Evolutionary conservation across 2,888 invertebrate species (phyloP), one percentile per base, ranked within the genome.

Genomic region (Chouioia cunea): DNA sequence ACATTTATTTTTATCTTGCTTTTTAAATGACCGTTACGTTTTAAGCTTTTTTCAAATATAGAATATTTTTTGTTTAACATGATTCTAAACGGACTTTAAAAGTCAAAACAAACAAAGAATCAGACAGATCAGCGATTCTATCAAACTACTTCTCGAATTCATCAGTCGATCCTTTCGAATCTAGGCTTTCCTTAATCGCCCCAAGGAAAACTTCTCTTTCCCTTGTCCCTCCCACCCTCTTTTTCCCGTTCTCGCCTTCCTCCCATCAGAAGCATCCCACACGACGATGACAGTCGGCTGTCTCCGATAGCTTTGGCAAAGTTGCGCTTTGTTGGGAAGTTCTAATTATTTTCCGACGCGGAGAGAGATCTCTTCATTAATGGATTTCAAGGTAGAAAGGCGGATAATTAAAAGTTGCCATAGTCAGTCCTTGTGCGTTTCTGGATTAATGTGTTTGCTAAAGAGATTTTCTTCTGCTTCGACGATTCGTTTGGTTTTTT

Each of bases 51-150:
- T 27, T 27, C 36, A 36, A 6, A 6, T 12, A 36, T 6, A 6
- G 36, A 10, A 36, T 10, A 10, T 36, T 36, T 36, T 36, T 6
- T 36, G n/a, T n/a, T 12, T 1, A 36, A 36, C 10, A 36, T 36
- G 36, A 36, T 36, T 36, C 36, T 36, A 6, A 6, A 36, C 10
- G 10, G 36, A 6, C 36, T 36, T 36, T 36, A 36, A 36, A 36
- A 36, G 36, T 36, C 36, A 36, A 36, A 36, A 36, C 36, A 36
- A 36, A 36, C 36, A 36, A 36, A 36, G 36, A 36, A 79, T 79
- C 77, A 77, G 73, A 68, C 71, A 65, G 74, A 78, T 78, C 78
- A 70, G 79, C 82, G 77, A 79, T 79, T 82, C 81, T 78, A 77
- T 78, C 75, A 64, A 77, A 77, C 74, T 74, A 73, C 70, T 52